A percentile compares a stretch with the other conserved stretches of the same genome.
phyloP scores from a whole-genome alignment of 2,888 invertebrate genomes.

The Plebejus melissa region DNA sequence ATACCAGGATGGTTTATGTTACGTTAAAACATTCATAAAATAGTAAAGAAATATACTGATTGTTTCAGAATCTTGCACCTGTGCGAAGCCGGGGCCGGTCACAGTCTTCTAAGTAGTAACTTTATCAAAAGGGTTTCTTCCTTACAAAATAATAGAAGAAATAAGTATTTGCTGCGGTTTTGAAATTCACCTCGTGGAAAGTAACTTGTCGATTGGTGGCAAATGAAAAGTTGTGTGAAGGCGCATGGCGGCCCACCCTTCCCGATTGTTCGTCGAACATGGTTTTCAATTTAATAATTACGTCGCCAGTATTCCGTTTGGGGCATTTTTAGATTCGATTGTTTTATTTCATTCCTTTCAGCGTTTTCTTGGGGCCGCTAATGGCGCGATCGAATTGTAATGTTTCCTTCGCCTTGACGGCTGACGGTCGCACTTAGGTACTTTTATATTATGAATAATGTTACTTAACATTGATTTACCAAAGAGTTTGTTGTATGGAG shows the following conservation, averaged over 20 bases:
- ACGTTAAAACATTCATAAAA: background rate
- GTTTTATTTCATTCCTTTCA: conserved; percentile 67
- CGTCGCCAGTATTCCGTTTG: conserved; percentile 49
- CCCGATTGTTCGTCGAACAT: conserved; percentile 55
- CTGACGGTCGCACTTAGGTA: too few species aligned
- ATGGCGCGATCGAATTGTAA: conserved; percentile 38
- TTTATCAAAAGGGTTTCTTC: background rate
- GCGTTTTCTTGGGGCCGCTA: conserved; percentile 47
- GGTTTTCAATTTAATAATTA: conserved; percentile 75
- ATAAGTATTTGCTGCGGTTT: background rate
- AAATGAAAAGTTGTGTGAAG: conserved; percentile 33
- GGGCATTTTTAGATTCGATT: conserved; percentile 70
- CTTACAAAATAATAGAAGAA: background rate
- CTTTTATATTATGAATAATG: too few species aligned
- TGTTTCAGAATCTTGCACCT: background rate
- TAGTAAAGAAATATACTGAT: background rate
- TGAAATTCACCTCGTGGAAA: background rate
- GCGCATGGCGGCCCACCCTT: conserved; percentile 45
- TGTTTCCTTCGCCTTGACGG: background rate
- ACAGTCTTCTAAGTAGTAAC: background rate
- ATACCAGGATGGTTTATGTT: background rate
- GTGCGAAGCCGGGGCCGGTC: background rate
- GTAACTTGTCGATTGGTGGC: conserved; percentile 29
- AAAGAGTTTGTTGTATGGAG: too few species aligned
- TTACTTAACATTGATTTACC: too few species aligned